Percentiles rank a stretch among this genome's conserved stretches.
Conservation (phyloP, 2,797 vertebrate species). For the Sandelia bainsii region DNA sequence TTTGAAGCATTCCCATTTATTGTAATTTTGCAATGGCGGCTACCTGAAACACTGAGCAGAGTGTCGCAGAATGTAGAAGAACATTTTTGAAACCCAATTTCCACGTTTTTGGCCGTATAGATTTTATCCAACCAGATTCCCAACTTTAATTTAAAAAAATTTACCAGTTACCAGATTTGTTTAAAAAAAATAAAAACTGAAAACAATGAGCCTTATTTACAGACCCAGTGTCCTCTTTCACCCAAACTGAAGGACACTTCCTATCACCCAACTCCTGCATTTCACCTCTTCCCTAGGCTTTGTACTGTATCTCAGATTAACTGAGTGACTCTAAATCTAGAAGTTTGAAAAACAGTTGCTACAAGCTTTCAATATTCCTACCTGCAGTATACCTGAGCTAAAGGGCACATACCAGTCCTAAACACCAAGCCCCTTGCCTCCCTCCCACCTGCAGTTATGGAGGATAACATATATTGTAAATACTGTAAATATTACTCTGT, state of each 20-base stretch:
- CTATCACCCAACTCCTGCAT: background rate
- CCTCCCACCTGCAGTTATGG: conserved; percentile 32
- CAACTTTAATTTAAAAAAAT: background rate
- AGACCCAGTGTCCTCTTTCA: background rate
- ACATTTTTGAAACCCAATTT: background rate
- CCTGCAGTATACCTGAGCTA: conserved; percentile 36
- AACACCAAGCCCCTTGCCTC: conserved; percentile 24
- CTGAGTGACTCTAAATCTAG: conserved; percentile 30
- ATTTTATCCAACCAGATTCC: background rate
- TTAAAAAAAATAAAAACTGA: background rate
- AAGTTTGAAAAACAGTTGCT: background rate
- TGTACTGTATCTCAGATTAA: conserved; percentile 46
- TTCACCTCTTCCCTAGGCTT: conserved; percentile 1
- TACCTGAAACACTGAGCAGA: too few species aligned
- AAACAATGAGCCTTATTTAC: conserved; percentile 28
- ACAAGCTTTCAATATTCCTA: conserved; percentile 29
- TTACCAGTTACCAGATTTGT: background rate
- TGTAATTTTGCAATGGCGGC: too few species aligned
- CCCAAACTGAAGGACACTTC: background rate
- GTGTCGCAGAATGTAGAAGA: too few species aligned
- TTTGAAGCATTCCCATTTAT: too few species aligned
- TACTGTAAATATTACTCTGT: conserved; percentile 69
- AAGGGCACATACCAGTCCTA: conserved; percentile 11
- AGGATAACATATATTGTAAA: conserved; percentile 53
- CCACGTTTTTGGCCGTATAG: background rate